A percentile compares a stretch with the other conserved stretches of the same genome.
These are phyloP conservation scores for Rhagoletis pomonella DNA, from an alignment of 1,140 invertebrate genomes.

Conservation along the genomic window DNA sequence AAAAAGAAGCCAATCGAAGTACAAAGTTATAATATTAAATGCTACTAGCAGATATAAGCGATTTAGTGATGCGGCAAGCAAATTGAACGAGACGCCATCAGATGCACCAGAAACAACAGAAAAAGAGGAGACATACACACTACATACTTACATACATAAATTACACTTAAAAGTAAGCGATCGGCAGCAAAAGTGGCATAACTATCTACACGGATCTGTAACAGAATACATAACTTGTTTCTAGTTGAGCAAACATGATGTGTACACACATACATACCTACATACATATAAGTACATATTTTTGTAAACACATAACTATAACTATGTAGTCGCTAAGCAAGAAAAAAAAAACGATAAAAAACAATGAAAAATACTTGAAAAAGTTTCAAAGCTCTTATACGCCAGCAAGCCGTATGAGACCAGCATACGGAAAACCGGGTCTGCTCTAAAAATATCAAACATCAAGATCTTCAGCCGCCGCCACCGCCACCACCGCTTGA, in stretches of 20 bases:
- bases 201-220: not conserved
- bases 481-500: too few relatives aligned
- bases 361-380: too few relatives aligned
- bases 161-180: not conserved
- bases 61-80: not conserved
- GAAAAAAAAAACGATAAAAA: too few relatives aligned
- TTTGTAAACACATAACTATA: not conserved
- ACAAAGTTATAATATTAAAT: not conserved
- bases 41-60: not conserved
- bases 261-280: not conserved
- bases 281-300: too few relatives aligned
- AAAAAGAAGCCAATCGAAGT: not conserved
- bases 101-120: not conserved
- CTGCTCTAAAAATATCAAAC: conserved; percentile 44
- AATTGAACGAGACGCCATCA: not conserved
- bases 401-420: not conserved
- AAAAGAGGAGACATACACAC: too few relatives aligned
- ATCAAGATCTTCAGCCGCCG: conserved; percentile 5
- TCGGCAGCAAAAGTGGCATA: not conserved
- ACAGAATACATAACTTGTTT: conserved; percentile 28
- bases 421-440: not conserved
- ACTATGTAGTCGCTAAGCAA: not conserved
- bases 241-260: not conserved
- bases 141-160: not conserved
- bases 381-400: not conserved